These are phyloP conservation scores for Achroia grisella DNA, from an alignment of 1,140 invertebrate species.

Conservation along the genomic window DNA sequence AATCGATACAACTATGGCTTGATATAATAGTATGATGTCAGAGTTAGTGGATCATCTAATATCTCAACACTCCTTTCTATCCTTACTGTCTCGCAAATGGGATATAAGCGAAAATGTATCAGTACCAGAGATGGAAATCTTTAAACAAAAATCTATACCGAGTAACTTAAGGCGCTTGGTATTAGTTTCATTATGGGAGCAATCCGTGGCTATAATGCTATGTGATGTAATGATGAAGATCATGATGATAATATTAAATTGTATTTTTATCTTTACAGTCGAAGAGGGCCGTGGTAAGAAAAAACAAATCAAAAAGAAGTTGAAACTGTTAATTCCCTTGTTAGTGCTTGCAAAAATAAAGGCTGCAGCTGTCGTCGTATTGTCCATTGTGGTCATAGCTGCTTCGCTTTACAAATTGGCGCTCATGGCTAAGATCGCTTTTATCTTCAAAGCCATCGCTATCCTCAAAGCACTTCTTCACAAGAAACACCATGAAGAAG, in stretches of 20 bases:
- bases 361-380: constrained; percentile 35
- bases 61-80: no score
- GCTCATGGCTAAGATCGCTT: constrained; percentile 55
- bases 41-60: no score
- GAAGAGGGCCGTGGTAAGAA: constrained; percentile 60
- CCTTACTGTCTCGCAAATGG: no score
- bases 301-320: constrained; percentile 59
- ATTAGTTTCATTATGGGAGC: no score
- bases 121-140: no score
- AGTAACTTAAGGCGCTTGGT: no score
- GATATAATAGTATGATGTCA: no score
- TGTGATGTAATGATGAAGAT: background rate
- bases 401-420: constrained; percentile 57
- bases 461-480: constrained; percentile 75
- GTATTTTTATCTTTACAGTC: constrained; percentile 23
- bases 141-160: no score
- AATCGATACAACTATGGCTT: no score
- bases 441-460: constrained; percentile 53
- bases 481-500: constrained; percentile 78
- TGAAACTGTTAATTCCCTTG: constrained; percentile 56
- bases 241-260: background rate
- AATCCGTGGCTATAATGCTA: background rate
- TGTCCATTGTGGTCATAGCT: constrained; percentile 51
- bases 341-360: constrained; percentile 52
- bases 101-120: no score